A percentile compares a stretch with the other conserved stretches of the same genome.
Evolutionary conservation across 1,140 invertebrate genomes (phyloP).

Genomic region (Dreissena polymorpha): DNA sequence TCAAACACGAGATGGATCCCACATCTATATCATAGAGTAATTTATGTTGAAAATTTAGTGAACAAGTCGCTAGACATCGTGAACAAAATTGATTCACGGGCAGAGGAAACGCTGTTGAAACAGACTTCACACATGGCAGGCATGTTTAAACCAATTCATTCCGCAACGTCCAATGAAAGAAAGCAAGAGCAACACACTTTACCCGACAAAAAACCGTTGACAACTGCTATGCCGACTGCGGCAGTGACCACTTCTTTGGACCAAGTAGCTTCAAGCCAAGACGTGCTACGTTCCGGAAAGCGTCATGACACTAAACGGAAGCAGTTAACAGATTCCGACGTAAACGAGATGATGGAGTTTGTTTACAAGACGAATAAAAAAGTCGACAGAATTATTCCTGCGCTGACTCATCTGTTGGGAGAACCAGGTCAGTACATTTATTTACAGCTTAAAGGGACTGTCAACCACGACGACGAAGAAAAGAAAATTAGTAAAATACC

Average conservation of each 20-base stretch:
- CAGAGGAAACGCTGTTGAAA: conserved; percentile 34
- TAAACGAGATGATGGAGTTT: conserved; percentile 48
- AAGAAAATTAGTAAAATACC: too few relatives aligned
- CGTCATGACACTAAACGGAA: too few relatives aligned
- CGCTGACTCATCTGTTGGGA: conserved; percentile 60
- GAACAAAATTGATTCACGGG: conserved; percentile 19
- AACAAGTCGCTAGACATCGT: conserved; percentile 59
- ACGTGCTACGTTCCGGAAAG: too few relatives aligned
- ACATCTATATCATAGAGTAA: conserved; percentile 59
- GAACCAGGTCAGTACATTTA: conserved; percentile 61
- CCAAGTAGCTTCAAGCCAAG: too few relatives aligned
- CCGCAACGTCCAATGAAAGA: background rate
- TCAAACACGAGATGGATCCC: conserved; percentile 69
- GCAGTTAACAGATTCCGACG: background rate
- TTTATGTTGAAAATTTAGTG: conserved; percentile 58
- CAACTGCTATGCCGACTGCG: too few relatives aligned
- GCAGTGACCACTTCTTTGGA: too few relatives aligned
- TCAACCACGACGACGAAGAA: too few relatives aligned
- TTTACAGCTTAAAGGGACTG: too few relatives aligned
- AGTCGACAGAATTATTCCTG: conserved; percentile 62
- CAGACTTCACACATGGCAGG: conserved; percentile 45
- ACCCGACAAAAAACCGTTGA: too few relatives aligned
- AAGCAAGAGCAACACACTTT: too few relatives aligned
- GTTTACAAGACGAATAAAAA: conserved; percentile 59
- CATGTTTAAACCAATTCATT: conserved; percentile 42